Evolutionary conservation across 1,140 invertebrate genomes (phyloP), one percentile per base, ranked within the genome.

Genomic region (Meteorus sp.): DNA sequence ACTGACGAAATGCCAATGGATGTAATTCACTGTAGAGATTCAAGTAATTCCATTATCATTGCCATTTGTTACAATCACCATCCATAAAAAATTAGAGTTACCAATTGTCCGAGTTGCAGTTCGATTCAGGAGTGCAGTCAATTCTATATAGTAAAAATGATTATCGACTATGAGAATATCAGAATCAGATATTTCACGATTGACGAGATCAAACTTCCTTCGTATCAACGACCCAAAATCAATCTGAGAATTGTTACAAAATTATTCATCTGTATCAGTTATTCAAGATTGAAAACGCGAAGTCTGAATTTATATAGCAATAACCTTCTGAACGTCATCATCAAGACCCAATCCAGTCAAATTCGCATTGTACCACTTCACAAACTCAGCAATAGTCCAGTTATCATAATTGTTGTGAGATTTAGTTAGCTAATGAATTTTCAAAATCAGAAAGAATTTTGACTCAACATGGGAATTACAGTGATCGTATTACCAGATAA

Each of bases 1-100:
- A 9, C 39, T 48, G 2, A 62, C 37, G 19, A 62, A 58, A 41
- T 50, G 11, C 60, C 60, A 62, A 23, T 62, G 55, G 0, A 62
- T 58, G 50, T 58, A 62, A 50, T 62, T 62, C 13, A 55, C 60
- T 62, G 43, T 37, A 19, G 27, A n/a, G n/a, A n/a, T 29, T 44
- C 11, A 56, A 29, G 8, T 20, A n/a, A 45, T 19, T 15, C 45
- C 33, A 45, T 45, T 31, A n/a, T n/a, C n/a, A n/a, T n/a, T n/a
- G n/a, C n/a, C n/a, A n/a, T n/a, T n/a, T n/a, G n/a, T n/a, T n/a
- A n/a, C n/a, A n/a, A n/a, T n/a, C n/a, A n/a, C n/a, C n/a, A n/a
- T n/a, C n/a, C n/a, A n/a, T n/a, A n/a, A n/a, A n/a, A n/a, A n/a
- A n/a, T n/a, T n/a, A n/a, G n/a, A n/a, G n/a, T n/a, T n/a, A n/a